These are phyloP conservation scores for Otolemur garnettii DNA, from an alignment of 2,113 vertebrate genomes.

Conservation along the genomic window DNA sequence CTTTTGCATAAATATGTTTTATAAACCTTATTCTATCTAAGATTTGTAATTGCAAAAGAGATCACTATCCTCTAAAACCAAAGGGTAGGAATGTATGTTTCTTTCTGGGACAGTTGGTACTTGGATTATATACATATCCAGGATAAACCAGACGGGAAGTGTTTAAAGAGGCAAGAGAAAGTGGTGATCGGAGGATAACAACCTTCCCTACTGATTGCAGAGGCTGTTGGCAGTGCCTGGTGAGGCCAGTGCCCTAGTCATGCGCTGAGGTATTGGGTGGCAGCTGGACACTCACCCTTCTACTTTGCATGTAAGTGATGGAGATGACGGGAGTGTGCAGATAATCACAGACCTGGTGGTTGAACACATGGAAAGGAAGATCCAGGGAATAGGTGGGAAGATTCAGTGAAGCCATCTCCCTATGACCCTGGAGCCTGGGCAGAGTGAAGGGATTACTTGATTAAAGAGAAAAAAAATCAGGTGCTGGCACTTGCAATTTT, in stretches of 20 bases:
- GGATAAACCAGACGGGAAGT: background rate
- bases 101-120: background rate
- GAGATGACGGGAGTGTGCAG: background rate
- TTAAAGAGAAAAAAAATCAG: background rate
- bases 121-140: background rate
- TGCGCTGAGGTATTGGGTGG: fast-evolving
- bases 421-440: background rate
- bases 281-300: no score
- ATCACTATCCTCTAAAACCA: background rate
- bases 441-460: background rate
- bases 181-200: background rate
- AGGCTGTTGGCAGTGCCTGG: background rate
- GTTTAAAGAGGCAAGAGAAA: background rate
- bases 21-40: background rate
- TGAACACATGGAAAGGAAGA: background rate
- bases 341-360: background rate
- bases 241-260: background rate
- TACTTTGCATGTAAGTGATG: background rate
- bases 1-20: background rate
- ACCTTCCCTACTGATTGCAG: background rate
- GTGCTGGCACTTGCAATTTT: background rate
- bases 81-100: background rate
- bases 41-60: constrained; percentile 13
- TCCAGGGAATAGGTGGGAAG: background rate
- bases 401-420: background rate